Conservation (phyloP, 2,888 invertebrate genomes). For the Drosophila birchii region DNA sequence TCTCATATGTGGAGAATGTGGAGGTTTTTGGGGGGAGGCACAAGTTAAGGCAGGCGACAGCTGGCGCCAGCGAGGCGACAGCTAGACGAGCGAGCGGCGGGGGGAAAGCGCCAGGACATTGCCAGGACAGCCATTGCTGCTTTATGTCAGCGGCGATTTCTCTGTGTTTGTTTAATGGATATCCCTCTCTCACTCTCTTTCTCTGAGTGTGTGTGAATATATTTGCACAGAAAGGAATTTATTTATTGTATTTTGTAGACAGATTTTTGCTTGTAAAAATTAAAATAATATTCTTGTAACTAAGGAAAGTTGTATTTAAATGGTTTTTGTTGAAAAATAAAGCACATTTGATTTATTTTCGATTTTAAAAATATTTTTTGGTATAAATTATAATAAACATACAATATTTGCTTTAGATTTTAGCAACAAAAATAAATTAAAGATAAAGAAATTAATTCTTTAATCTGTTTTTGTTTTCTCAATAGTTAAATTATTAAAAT, state of each 20-base stretch:
- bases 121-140: conserved; percentile 56
- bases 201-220: conserved; percentile 26
- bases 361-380: background rate
- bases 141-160: conserved; percentile 61
- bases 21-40: conserved; percentile 31
- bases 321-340: no score
- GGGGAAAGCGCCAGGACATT: conserved; percentile 46
- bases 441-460: no score
- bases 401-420: background rate
- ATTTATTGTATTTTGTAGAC: background rate
- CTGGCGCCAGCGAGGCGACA: conserved; percentile 70
- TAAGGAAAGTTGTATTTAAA: background rate
- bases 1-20: conserved; percentile 14
- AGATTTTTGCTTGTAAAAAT: background rate
- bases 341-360: background rate
- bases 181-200: conserved; percentile 33
- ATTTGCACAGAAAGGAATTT: conserved; percentile 23
- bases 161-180: conserved; percentile 58
- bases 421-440: background rate
- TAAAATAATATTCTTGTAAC: background rate
- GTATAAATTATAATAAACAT: background rate
- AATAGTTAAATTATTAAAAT: background rate
- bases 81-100: conserved; percentile 22
- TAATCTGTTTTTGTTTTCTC: no score
- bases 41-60: conserved; percentile 48